Percentiles rank a stretch among this genome's conserved stretches.
These are phyloP conservation scores for Spilogale gracilis DNA, from an alignment of 2,113 vertebrate genomes.

Conservation along the genomic window DNA sequence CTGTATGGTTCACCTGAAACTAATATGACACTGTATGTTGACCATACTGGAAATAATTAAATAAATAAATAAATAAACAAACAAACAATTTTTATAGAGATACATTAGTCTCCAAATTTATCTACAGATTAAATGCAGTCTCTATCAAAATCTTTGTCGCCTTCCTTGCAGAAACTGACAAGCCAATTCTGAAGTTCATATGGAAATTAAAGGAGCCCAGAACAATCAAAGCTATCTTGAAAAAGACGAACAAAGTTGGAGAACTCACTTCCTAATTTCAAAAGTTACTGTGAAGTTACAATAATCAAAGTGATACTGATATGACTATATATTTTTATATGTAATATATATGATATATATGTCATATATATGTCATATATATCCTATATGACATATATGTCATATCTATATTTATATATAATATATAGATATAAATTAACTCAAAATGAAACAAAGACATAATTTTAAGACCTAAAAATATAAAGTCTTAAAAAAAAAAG, in stretches of 20 bases:
- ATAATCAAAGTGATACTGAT: background rate
- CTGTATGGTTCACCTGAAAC: background rate
- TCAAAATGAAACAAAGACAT: background rate
- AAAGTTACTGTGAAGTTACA: background rate
- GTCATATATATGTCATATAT: background rate
- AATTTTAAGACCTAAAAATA: background rate
- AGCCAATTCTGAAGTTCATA: background rate
- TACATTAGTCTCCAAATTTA: background rate
- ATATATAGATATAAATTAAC: background rate
- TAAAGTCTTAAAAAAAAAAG: constrained; percentile 4
- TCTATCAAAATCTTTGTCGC: background rate
- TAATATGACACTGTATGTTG: background rate
- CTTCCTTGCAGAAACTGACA: background rate
- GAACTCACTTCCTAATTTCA: background rate
- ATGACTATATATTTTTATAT: background rate
- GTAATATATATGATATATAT: background rate
- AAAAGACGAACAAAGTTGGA: background rate
- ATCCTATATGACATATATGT: background rate
- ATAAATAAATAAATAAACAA: background rate
- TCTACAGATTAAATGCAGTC: background rate
- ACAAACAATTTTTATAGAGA: background rate
- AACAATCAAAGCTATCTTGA: background rate
- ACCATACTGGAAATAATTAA: background rate
- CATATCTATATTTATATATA: background rate
- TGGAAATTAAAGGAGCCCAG: background rate